Evolutionary conservation across 1,140 invertebrate species (phyloP).

Genomic region (Cyrtorhinus lividipennis): DNA sequence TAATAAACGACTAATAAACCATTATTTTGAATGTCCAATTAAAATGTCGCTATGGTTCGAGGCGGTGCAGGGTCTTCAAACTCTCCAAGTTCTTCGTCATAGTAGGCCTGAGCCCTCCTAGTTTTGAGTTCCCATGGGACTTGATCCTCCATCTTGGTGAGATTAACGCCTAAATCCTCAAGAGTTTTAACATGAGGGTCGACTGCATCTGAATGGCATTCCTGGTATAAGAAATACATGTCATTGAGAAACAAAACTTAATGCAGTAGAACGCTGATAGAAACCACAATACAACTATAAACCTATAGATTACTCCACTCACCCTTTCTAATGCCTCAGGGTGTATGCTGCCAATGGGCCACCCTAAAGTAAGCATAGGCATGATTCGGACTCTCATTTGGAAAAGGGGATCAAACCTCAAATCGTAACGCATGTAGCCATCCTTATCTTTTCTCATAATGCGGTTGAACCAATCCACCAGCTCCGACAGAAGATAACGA

Average conservation of each 20-base stretch:
- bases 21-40: no score
- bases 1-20: no score
- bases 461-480: slow-evolving; percentile 62
- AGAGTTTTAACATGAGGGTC: slow-evolving; percentile 52
- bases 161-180: slow-evolving; percentile 69
- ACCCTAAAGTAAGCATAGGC: slow-evolving; percentile 38
- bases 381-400: slow-evolving; percentile 46
- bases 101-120: slow-evolving; percentile 46
- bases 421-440: slow-evolving; percentile 50
- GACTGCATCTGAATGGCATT: slow-evolving; percentile 56
- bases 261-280: no score
- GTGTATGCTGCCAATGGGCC: slow-evolving; percentile 48
- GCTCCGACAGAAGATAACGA: slow-evolving; percentile 58
- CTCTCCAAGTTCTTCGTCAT: slow-evolving; percentile 59
- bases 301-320: no score
- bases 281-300: no score
- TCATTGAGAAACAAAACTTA: not conserved
- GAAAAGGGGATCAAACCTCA: slow-evolving; percentile 54
- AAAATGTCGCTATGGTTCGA: no score
- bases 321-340: slow-evolving; percentile 71
- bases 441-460: slow-evolving; percentile 50
- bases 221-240: slow-evolving; percentile 35
- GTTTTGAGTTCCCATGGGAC: slow-evolving; percentile 60
- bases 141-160: slow-evolving; percentile 59
- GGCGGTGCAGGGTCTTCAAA: slow-evolving; percentile 49